Base-by-base conservation (phyloP, 2,888 invertebrate genomes). In the Cataglyphis altisquamis region DNA sequence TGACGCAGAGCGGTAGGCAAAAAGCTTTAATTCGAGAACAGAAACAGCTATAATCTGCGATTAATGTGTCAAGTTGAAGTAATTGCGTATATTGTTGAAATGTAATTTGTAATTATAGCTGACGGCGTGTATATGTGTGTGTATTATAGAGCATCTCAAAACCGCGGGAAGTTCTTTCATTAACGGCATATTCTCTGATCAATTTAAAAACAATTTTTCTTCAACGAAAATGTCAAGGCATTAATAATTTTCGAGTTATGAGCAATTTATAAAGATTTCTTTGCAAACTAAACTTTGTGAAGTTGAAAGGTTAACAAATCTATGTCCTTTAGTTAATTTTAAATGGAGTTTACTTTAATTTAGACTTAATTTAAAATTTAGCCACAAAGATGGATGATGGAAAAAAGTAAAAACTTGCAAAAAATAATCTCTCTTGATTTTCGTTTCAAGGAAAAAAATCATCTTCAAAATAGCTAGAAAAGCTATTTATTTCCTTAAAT, bases 121-220 rank as follows among this genome's bases (percentile, higher is more conserved):
- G 29, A 64, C 10, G 9, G 39, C 5, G 18, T 25, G 18, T 6
- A 45, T 45, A 15, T 45, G 12, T 18, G 45, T 5, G 15, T 5
- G 15, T 8, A 45, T 45, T 45, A 8, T 3, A 48, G 1, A 52
- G 52, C 8, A 52, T 52, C 8, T 52, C n/a, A n/a, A 52, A 52
- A 52, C n/a, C 1, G 52, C 8, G n/a, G n/a, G 2, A 52, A 18
- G 8, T 52, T 8, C 4, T 52, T 52, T 8, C n/a, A 52, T 18
- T 45, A 18, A 52, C 8, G 18, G 15, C 6, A 52, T n/a, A 52
- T 52, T 52, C 18, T 52, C n/a, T 52, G 8, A 8, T 8, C n/a
- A n/a, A 52, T 52, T n/a, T n/a, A 52, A 52, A 52, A 52, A n/a
- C n/a, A 52, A 52, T n/a, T 52, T n/a, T 52, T n/a, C n/a, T n/a